A percentile compares a stretch with the other conserved stretches of the same genome.
These are phyloP conservation scores for Varecia variegata DNA, from an alignment of 2,797 vertebrate genomes.

Conservation along the genomic window DNA sequence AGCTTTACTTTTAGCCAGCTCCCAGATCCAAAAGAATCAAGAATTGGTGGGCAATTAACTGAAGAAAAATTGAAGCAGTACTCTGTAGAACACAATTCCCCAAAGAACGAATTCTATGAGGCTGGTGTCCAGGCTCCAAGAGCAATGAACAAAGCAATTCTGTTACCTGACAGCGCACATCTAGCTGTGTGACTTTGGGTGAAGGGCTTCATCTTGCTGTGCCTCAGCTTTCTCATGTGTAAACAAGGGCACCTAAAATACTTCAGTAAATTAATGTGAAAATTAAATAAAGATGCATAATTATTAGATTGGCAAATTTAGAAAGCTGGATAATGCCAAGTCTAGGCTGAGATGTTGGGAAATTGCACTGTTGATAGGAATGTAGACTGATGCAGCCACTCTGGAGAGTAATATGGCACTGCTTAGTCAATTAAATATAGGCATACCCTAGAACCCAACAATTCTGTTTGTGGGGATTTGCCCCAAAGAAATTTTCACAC, in stretches of 20 bases:
- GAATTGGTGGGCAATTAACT: background rate
- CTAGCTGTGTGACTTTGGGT: background rate
- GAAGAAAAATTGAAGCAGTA: background rate
- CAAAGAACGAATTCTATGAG: background rate
- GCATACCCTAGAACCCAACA: background rate
- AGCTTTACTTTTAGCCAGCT: background rate
- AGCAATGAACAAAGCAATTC: background rate
- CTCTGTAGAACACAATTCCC: background rate
- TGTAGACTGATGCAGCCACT: background rate
- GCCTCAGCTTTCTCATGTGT: background rate
- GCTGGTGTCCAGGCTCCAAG: background rate
- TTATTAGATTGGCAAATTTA: background rate
- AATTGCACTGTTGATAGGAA: background rate
- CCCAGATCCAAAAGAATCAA: background rate
- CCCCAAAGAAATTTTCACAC: background rate
- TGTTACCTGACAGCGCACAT: background rate
- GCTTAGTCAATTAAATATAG: background rate
- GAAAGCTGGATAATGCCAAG: background rate
- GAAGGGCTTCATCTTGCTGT: background rate
- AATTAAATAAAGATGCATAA: background rate
- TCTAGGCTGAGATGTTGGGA: background rate
- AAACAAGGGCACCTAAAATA: background rate
- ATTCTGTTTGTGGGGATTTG: background rate
- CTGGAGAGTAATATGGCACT: background rate
- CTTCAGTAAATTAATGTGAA: background rate